These are phyloP conservation scores for Cydia strobilella DNA, from an alignment of 1,140 invertebrate species.

Conservation along the genomic window DNA sequence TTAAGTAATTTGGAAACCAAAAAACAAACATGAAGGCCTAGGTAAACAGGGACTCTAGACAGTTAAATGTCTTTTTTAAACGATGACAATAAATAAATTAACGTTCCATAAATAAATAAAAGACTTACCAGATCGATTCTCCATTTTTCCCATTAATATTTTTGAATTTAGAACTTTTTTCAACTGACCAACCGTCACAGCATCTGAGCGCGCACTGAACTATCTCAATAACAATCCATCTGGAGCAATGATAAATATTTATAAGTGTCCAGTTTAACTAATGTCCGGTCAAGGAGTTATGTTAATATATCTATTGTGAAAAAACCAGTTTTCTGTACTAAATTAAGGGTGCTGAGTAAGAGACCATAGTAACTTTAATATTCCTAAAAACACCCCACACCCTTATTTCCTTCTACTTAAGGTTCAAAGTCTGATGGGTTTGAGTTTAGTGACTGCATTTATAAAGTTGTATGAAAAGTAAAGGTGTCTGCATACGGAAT, in stretches of 20 bases:
- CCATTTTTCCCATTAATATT: neutral
- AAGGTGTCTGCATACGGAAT: conserved; percentile 76
- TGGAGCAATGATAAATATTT: conserved; percentile 72
- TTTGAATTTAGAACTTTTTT: conserved; percentile 23
- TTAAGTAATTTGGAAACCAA: no score
- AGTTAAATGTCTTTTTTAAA: no score
- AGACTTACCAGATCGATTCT: neutral
- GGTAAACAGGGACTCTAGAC: no score
- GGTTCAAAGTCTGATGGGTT: conserved; percentile 41
- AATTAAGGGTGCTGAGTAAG: conserved; percentile 68
- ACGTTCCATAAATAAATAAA: neutral
- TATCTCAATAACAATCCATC: conserved; percentile 48
- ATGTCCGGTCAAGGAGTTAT: conserved; percentile 77
- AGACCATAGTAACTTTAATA: conserved; percentile 35
- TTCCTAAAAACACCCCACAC: neutral
- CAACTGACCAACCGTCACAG: conserved; percentile 45
- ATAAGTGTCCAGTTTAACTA: conserved; percentile 68
- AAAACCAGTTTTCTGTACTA: conserved; percentile 63
- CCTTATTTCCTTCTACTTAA: conserved; percentile 38
- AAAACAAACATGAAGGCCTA: no score
- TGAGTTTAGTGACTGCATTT: conserved; percentile 26
- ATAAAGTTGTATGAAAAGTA: conserved; percentile 49
- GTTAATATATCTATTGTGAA: conserved; percentile 70
- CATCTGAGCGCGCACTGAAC: conserved; percentile 61
- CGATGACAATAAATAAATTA: no score